Evolutionary conservation across 1,140 invertebrate genomes (phyloP).

Genomic region (Monochamus saltuarius): DNA sequence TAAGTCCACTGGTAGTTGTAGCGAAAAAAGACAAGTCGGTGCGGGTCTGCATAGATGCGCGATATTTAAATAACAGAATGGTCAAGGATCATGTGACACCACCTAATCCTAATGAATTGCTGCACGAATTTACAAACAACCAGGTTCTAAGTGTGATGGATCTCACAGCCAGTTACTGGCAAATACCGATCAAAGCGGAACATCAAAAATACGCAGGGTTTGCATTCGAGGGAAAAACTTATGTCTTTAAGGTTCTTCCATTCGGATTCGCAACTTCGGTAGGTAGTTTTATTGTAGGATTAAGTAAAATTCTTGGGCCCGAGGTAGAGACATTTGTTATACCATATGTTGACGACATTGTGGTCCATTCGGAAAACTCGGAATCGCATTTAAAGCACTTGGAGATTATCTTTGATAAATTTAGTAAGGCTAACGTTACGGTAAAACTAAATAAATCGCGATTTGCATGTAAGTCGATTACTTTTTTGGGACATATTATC

Average conservation of each 20-base stretch:
- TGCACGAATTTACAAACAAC: background rate
- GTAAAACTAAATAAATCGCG: conserved; percentile 52
- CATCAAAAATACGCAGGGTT: background rate
- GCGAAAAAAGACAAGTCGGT: background rate
- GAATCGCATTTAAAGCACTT: conserved; percentile 52
- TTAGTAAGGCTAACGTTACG: conserved; percentile 50
- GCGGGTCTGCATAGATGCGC: background rate
- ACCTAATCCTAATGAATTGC: background rate
- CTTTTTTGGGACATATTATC: conserved; percentile 50
- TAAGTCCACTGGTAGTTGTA: background rate
- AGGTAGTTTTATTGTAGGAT: background rate
- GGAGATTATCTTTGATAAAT: conserved; percentile 42
- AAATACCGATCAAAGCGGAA: background rate
- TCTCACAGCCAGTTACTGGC: background rate
- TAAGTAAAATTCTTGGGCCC: background rate
- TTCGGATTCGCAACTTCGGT: background rate
- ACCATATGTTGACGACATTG: conserved; percentile 52
- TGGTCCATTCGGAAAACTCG: conserved; percentile 48
- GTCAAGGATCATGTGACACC: background rate
- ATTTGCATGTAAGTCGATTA: conserved; percentile 48
- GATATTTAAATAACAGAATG: too few species aligned
- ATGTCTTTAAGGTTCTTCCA: background rate
- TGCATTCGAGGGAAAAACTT: background rate
- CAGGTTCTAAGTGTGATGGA: background rate
- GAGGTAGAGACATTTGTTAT: background rate